Percentiles rank a stretch among this genome's conserved stretches.
Conservation (phyloP, 2,797 vertebrate species). For the Thaleichthys pacificus region DNA sequence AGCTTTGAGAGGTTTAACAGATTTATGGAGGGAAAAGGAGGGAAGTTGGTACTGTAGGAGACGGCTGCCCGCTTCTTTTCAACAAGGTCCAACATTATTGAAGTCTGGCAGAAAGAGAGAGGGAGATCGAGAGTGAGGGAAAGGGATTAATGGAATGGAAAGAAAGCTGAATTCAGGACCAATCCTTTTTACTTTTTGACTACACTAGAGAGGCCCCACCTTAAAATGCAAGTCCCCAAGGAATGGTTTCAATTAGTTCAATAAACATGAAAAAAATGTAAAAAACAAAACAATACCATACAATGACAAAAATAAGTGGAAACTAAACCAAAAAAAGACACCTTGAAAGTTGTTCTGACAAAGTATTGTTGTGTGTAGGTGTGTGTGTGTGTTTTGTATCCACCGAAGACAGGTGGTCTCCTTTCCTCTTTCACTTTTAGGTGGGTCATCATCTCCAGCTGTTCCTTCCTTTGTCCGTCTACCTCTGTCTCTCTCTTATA, state of each 20-base stretch:
- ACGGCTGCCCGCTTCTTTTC: no score
- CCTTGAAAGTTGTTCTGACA: not conserved
- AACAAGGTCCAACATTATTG: no score
- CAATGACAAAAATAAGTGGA: not conserved
- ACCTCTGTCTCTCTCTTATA: constrained; percentile 14
- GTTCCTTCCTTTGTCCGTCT: constrained; percentile 8
- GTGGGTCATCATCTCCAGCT: constrained; percentile 35
- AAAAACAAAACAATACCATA: not conserved
- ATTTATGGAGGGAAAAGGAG: no score
- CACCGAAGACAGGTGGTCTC: constrained; percentile 29
- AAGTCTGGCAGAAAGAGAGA: no score
- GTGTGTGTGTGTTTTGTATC: not conserved
- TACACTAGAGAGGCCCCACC: not conserved
- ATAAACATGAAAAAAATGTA: not conserved
- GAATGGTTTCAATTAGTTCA: not conserved
- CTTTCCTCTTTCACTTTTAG: constrained; percentile 32
- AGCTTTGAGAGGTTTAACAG: not conserved
- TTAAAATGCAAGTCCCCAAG: not conserved
- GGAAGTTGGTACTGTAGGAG: no score
- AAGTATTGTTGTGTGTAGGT: not conserved
- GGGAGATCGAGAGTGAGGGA: no score
- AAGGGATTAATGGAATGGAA: no score
- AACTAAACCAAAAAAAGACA: not conserved
- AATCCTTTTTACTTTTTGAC: no score
- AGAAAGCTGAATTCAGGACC: no score